These are phyloP conservation scores for Dolichoris vasculosae DNA, from an alignment of 1,140 invertebrate species.

Conservation along the genomic window DNA sequence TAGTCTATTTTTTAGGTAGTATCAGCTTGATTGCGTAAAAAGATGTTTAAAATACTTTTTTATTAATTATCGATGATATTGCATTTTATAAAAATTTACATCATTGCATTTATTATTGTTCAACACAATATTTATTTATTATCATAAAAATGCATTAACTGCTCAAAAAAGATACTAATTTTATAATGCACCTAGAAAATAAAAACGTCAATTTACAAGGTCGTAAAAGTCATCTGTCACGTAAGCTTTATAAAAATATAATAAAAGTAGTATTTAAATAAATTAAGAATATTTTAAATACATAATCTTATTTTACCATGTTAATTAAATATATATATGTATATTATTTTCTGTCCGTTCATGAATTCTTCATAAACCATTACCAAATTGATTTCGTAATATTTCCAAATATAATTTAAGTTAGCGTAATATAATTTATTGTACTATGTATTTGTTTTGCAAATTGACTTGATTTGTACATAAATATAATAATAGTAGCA, in stretches of 20 bases:
- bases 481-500: not conserved
- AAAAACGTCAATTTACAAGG: constrained; percentile 1
- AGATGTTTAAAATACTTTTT: not conserved
- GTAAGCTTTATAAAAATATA: not conserved
- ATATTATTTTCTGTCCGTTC: not conserved
- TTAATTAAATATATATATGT: not conserved
- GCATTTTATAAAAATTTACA: not conserved
- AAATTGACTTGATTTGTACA: not conserved
- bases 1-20: constrained; percentile 17
- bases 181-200: not conserved
- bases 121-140: not conserved
- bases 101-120: constrained; percentile 7
- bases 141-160: not conserved
- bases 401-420: not conserved
- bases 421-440: not conserved
- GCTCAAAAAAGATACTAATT: not conserved
- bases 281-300: not conserved
- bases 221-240: not conserved
- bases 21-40: not conserved
- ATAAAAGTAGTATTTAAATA: not conserved
- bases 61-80: not conserved
- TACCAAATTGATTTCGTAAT: not conserved
- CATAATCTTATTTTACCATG: not conserved
- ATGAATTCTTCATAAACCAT: not conserved
- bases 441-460: no score